Conservation (phyloP, 2,113 vertebrate genomes). For the Isurus oxyrinchus region DNA sequence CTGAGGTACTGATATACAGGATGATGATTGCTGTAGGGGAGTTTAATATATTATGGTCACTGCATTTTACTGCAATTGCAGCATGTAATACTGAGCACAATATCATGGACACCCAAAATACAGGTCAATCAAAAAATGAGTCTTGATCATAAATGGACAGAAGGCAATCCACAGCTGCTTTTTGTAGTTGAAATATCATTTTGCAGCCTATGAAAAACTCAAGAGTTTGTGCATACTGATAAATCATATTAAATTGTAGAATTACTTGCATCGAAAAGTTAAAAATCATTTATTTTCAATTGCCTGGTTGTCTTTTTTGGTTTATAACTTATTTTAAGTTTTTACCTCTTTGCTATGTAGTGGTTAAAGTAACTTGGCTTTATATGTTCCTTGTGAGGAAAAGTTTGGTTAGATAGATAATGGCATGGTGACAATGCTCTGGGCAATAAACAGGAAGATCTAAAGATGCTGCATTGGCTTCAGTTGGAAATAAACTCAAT, state of each 20-base stretch:
- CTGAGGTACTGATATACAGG: too few species aligned
- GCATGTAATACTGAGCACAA: neutral
- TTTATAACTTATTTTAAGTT: neutral
- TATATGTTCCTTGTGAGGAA: neutral
- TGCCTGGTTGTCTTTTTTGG: neutral
- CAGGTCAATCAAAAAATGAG: conserved; percentile 23
- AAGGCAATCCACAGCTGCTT: neutral
- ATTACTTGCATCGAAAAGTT: neutral
- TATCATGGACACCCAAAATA: neutral
- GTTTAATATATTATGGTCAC: neutral
- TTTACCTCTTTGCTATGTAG: neutral
- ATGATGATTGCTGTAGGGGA: neutral
- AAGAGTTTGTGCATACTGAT: neutral
- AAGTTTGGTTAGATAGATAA: neutral
- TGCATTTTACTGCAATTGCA: neutral
- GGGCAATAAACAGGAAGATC: neutral
- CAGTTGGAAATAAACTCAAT: neutral
- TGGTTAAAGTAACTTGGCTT: neutral
- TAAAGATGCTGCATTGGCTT: neutral
- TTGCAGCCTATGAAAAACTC: neutral
- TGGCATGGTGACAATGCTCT: neutral
- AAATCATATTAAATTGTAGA: neutral
- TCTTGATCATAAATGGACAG: conserved; percentile 2
- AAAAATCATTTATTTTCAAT: neutral
- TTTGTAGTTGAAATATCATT: neutral